phyloP scores from a whole-genome alignment of 2,113 vertebrate species.

The Cryptomyrus ogoouensis region DNA sequence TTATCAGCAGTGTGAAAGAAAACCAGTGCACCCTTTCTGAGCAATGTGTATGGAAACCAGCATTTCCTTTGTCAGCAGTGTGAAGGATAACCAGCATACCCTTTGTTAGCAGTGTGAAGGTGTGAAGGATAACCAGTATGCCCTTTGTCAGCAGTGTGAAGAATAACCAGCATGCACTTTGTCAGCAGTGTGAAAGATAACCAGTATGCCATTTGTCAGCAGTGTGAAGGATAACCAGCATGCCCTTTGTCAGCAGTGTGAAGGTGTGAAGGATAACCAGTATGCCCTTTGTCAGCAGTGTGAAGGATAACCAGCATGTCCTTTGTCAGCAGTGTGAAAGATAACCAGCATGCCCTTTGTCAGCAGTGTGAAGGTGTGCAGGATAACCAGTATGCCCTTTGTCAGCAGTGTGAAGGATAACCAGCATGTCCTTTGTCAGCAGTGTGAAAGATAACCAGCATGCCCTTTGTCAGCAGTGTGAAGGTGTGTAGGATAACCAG shows the following conservation, averaged over 20 bases:
- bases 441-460: background rate
- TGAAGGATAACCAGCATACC: background rate
- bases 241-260: background rate
- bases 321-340: background rate
- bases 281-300: background rate
- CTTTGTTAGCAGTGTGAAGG: background rate
- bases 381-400: background rate
- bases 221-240: background rate
- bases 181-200: background rate
- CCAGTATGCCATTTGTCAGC: background rate
- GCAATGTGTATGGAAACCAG: background rate
- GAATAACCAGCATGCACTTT: background rate
- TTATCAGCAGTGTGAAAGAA: background rate
- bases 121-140: background rate
- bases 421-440: background rate
- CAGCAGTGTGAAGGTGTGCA: background rate
- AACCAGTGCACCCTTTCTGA: background rate
- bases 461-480: background rate
- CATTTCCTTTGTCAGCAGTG: background rate
- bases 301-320: background rate
- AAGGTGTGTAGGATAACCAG: background rate
- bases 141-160: background rate
- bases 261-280: background rate
- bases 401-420: background rate
- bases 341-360: background rate